Evolutionary conservation across 2,797 vertebrate genomes (phyloP).

Genomic region (Phoeniculus purpureus): DNA sequence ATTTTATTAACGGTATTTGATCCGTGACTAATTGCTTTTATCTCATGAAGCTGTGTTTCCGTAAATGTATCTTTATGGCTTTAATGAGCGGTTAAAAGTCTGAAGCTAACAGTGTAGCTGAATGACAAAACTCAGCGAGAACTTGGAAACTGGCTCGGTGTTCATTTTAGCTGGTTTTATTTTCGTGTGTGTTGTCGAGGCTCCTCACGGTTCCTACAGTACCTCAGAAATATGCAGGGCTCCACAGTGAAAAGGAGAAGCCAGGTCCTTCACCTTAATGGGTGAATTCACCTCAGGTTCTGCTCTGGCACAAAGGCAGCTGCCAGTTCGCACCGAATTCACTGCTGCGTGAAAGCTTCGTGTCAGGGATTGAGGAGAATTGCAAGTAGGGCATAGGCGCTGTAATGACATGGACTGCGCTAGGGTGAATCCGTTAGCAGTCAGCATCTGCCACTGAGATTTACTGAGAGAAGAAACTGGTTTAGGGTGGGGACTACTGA

Average conservation of each 20-base stretch:
- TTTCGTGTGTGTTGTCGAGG: neutral
- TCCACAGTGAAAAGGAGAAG: neutral
- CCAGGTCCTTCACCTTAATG: neutral
- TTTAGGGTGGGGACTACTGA: neutral
- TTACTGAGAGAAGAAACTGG: neutral
- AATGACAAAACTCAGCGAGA: neutral
- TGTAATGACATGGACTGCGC: neutral
- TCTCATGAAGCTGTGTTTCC: constrained; percentile 6
- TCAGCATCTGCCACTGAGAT: neutral
- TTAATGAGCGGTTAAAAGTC: neutral
- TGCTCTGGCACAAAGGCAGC: neutral
- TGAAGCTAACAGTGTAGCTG: neutral
- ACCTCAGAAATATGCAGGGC: neutral
- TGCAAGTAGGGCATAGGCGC: neutral
- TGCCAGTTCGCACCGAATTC: neutral
- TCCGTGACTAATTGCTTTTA: constrained; percentile 39
- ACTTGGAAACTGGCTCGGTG: neutral
- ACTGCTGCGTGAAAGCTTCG: neutral
- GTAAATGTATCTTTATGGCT: constrained; percentile 1
- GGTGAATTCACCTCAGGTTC: neutral
- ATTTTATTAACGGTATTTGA: constrained; percentile 50
- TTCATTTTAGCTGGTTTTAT: neutral
- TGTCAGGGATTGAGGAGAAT: neutral
- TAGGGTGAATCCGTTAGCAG: neutral
- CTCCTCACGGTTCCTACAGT: neutral